Evolutionary conservation across 2,888 invertebrate species (phyloP), one percentile per base, ranked within the genome.

Genomic region (Lochmaea crataegi): DNA sequence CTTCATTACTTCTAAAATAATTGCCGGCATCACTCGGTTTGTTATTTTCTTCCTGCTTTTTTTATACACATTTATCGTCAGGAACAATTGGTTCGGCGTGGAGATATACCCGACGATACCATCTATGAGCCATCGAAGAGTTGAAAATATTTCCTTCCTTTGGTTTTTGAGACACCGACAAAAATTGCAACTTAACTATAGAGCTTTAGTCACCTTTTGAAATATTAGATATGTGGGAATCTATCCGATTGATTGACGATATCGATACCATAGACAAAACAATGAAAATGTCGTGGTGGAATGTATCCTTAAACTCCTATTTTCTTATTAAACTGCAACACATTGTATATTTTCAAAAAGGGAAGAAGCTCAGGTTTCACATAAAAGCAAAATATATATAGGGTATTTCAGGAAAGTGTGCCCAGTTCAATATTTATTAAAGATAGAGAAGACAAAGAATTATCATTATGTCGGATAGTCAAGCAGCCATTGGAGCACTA

Each of bases 1-100:
- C 82, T 82, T 81, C 82, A 82, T 82, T 82, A 80, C 78, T 76
- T 81, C 76, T 77, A 80, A 80, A 80, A 81, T 80, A 80, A 73
- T 73, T 79, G 78, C 80, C 80, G 73, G 69, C 80, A 79, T 80
- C 81, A 79, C 75, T 75, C 75, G 71, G 72, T 68, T 74, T 72
- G 72, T 77, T 77, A 72, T 77, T 74, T 74, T 77, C 75, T 71
- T 69, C 76, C 70, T 72, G 68, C 72, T 74, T 72, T 66, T 74
- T 72, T 76, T 76, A 61, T 72, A 71, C 63, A 65, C 69, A 66
- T 70, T 72, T 72, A 74, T 76, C 75, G 71, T 60, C 26, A 45
- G 69, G 69, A 71, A 75, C 73, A 75, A 75, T 75, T 71, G 75
- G 75, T 68, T 45, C 70, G 71, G 71, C 70, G 71, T 66, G 66